Evolutionary conservation across 2,113 vertebrate genomes (phyloP).

Genomic region (Grammomys surdaster): DNA sequence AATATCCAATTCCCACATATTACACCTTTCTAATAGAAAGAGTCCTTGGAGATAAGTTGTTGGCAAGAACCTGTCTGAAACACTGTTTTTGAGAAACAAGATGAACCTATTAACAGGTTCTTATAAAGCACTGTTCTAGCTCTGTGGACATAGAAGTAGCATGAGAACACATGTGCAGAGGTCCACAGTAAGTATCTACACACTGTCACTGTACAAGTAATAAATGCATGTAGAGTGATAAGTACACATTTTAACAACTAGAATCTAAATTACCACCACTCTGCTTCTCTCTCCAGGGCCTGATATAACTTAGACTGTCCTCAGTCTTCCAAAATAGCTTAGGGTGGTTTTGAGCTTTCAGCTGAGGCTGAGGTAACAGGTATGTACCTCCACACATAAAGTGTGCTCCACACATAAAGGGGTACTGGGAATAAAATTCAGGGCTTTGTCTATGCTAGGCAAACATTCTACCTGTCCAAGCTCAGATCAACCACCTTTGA

Average conservation of each 20-base stretch:
- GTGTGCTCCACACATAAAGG: no score
- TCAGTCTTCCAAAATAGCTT: not conserved
- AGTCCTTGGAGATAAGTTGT: not conserved
- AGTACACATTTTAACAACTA: not conserved
- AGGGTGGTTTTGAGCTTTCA: not conserved
- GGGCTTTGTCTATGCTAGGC: not conserved
- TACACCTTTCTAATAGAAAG: not conserved
- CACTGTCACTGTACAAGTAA: not conserved
- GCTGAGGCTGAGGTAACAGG: not conserved
- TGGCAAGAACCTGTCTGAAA: conserved; percentile 34
- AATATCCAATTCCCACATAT: not conserved
- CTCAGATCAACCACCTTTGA: conserved; percentile 16
- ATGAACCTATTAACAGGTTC: conserved; percentile 6
- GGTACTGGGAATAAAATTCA: not conserved
- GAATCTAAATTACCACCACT: not conserved
- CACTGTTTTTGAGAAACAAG: conserved; percentile 7
- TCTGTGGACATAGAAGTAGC: not conserved
- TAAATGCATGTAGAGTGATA: not conserved
- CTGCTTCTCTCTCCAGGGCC: not conserved
- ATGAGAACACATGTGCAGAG: not conserved
- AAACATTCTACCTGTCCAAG: not conserved
- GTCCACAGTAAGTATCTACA: not conserved
- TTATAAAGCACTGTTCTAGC: not conserved
- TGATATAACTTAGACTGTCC: not conserved
- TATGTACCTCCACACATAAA: not conserved